Conservation (phyloP, 2,888 invertebrate species). For the Cremastinae sp. region DNA sequence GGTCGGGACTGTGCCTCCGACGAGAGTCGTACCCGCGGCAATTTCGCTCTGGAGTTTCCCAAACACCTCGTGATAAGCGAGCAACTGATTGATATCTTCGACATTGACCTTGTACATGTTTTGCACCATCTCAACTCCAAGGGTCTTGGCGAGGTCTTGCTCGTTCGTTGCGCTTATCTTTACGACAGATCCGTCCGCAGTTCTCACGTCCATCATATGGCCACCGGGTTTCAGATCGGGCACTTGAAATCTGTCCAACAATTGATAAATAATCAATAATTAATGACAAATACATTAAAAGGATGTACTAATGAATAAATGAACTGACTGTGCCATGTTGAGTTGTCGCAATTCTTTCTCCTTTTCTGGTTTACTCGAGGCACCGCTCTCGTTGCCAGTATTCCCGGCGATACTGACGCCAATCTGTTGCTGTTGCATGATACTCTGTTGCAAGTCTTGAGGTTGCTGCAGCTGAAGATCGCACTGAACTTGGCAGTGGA, state of each 20-base stretch:
- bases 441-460: constrained; percentile 77
- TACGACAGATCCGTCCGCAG: constrained; percentile 87
- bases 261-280: constrained; percentile 17
- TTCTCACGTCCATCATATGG: constrained; percentile 84
- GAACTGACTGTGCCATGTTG: constrained; percentile 78
- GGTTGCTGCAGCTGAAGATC: constrained; percentile 80
- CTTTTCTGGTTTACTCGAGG: constrained; percentile 74
- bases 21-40: constrained; percentile 80
- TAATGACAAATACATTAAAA: constrained; percentile 1
- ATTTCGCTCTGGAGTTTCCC: constrained; percentile 85
- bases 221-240: constrained; percentile 80
- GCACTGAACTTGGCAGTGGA: constrained; percentile 80
- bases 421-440: constrained; percentile 80
- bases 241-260: constrained; percentile 78
- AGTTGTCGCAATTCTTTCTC: constrained; percentile 78
- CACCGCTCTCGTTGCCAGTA: constrained; percentile 70
- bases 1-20: constrained; percentile 78
- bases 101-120: constrained; percentile 91
- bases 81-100: constrained; percentile 91
- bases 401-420: constrained; percentile 74
- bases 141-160: constrained; percentile 83
- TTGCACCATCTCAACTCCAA: constrained; percentile 88
- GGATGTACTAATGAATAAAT: background rate
- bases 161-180: constrained; percentile 87
- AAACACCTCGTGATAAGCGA: constrained; percentile 93